phyloP scores from a whole-genome alignment of 1,140 invertebrate species.

The Drosophila lowei region DNA sequence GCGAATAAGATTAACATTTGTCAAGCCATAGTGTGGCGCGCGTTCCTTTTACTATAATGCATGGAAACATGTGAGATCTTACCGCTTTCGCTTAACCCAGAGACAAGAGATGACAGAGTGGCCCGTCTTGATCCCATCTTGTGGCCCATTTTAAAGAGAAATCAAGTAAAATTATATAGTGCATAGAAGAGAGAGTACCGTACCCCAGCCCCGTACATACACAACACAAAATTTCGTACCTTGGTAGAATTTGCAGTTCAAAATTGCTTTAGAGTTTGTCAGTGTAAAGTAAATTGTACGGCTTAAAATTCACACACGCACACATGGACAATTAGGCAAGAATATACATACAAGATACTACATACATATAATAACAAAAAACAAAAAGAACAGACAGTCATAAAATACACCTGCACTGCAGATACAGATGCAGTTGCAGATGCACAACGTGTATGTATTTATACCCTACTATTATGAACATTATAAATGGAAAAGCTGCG shows the following conservation, averaged over 20 bases:
- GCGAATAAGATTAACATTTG: slow-evolving; percentile 43
- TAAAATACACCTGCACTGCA: slow-evolving; percentile 4
- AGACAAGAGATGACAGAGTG: slow-evolving; percentile 16
- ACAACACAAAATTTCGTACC: slow-evolving; percentile 72
- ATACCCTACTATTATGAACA: slow-evolving; percentile 16
- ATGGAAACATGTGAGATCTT: slow-evolving; percentile 25
- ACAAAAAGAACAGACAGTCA: slow-evolving; percentile 11
- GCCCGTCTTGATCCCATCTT: too few relatives aligned
- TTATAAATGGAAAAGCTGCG: slow-evolving; percentile 45
- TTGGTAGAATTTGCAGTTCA: slow-evolving; percentile 83
- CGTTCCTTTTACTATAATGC: slow-evolving; percentile 60
- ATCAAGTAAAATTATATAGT: slow-evolving; percentile 18
- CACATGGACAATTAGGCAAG: slow-evolving; percentile 27
- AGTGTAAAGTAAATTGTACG: slow-evolving; percentile 36
- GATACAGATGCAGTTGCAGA: too few relatives aligned
- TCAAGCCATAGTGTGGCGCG: slow-evolving; percentile 38
- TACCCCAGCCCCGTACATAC: too few relatives aligned
- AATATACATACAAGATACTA: slow-evolving; percentile 2
- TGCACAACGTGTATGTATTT: slow-evolving; percentile 9
- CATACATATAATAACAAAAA: not conserved
- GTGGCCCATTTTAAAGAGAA: too few relatives aligned
- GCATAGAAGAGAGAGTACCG: slow-evolving; percentile 40
- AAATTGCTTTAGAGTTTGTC: slow-evolving; percentile 76
- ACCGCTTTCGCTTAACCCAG: slow-evolving; percentile 48
- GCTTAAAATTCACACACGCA: slow-evolving; percentile 15